Percentiles rank a stretch among this genome's conserved stretches.
Evolutionary conservation across 2,113 vertebrate genomes (phyloP).

Genomic region (Myocastor coypus): DNA sequence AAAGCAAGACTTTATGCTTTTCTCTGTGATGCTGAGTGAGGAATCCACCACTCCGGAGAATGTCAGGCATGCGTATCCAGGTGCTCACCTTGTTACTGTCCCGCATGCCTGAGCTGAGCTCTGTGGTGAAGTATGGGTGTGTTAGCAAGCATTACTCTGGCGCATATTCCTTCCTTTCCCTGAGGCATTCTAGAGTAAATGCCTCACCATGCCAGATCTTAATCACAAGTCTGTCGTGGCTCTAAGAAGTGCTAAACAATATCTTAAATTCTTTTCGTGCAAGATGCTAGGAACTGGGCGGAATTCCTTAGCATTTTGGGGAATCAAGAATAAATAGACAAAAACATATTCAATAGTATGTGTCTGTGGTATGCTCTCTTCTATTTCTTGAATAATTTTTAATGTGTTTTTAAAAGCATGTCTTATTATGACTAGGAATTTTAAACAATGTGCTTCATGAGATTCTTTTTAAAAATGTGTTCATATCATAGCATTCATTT

Average conservation of each 20-base stretch:
- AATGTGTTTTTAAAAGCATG: not conserved
- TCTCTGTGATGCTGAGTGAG: not conserved
- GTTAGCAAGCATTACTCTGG: constrained; percentile 39
- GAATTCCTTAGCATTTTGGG: constrained; percentile 6
- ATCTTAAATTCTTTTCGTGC: not conserved
- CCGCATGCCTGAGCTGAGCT: not conserved
- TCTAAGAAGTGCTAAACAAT: not conserved
- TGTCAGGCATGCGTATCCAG: not conserved
- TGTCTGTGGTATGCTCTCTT: not conserved
- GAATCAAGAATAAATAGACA: constrained; percentile 35
- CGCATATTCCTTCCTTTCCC: not conserved
- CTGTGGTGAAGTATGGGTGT: constrained; percentile 26
- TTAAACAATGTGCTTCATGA: not conserved
- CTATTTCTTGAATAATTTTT: not conserved
- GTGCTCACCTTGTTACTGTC: constrained; percentile 53
- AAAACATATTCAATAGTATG: not conserved
- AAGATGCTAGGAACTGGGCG: not conserved
- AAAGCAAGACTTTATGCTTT: not conserved
- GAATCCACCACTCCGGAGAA: not conserved
- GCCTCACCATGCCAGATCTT: not conserved
- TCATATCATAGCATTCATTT: not conserved
- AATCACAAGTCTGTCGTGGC: not conserved
- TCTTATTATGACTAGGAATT: not conserved
- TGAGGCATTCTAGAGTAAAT: constrained; percentile 15
- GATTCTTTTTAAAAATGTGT: not conserved